Base-by-base conservation (phyloP, 2,797 vertebrate genomes). In the Alca torda region DNA sequence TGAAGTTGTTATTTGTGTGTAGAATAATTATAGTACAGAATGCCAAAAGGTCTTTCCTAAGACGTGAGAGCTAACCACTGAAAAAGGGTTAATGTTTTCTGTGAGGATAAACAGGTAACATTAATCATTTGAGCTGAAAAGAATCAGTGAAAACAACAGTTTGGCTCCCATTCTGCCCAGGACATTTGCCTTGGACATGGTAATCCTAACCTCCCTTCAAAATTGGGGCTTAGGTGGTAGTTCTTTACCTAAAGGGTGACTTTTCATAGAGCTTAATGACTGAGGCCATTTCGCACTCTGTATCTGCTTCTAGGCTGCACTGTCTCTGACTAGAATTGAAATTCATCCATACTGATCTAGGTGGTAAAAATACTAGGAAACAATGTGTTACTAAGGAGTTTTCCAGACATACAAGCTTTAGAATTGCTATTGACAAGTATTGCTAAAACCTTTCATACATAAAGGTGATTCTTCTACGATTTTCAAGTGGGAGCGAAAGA, bases 361-460 rank as follows among this genome's bases (percentile, higher is more conserved):
- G 87, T 96, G 94, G 85, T 91, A 97, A 98, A 94, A 97, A 96
- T 95, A 72, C 95, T 95, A 96, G 96, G 97, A 98, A 98, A 87
- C 89, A 94, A 89, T 95, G 85, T 59, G 89, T 98, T 98, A 98
- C 89, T 97, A 94, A 98, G 97, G 92, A 96, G 94, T 67, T 97
- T 96, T 94, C 92, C 89, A 93, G 94, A 86, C 26, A 75, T 89
- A 87, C 72, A 91, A 89, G 77, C 80, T 95, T 93, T 97, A 96
- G 92, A 96, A 97, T 87, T 93, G 95, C 57, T 95, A 74, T 96
- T 93, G 97, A 97, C 85, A 97, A 98, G 94, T 79, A 94, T 64
- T 95, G 84, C 61, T 95, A 93, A 95, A 28, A 37, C 70, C 97
- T 94, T 88, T 83, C 75, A 96, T 90, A n/a, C 69, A 80, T 60